These are phyloP conservation scores for Manis crassicaudata DNA, from an alignment of 2,797 vertebrate species.

Conservation along the genomic window DNA sequence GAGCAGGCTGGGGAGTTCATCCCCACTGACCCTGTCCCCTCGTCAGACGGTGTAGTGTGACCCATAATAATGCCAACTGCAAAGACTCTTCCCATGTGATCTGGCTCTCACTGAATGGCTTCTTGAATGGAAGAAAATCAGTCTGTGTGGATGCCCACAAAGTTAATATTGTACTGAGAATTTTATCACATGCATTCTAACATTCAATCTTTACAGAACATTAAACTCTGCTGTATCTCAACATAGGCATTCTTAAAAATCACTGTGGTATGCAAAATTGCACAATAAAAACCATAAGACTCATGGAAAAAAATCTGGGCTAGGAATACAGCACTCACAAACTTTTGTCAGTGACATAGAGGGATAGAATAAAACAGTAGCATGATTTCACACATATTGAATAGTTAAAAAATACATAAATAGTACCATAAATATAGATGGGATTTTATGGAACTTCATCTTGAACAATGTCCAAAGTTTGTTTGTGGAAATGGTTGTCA, in stretches of 20 bases:
- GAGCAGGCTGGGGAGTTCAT: background rate
- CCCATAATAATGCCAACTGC: background rate
- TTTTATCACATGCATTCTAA: background rate
- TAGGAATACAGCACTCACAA: background rate
- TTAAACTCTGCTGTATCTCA: background rate
- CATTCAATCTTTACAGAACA: constrained; percentile 16
- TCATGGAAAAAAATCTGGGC: background rate
- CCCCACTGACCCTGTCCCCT: background rate
- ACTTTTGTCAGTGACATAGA: background rate
- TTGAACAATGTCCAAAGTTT: background rate
- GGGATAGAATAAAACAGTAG: background rate
- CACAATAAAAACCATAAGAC: background rate
- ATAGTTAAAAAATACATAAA: background rate
- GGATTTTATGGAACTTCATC: background rate
- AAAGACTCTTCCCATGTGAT: background rate
- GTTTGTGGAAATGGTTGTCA: background rate
- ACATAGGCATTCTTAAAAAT: background rate
- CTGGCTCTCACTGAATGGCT: background rate
- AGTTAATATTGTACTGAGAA: background rate
- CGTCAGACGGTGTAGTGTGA: background rate
- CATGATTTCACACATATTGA: background rate
- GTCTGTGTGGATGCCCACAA: background rate
- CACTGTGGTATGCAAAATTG: background rate
- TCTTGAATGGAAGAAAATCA: background rate
- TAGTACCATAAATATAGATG: background rate